Evolutionary conservation across 2,797 vertebrate genomes (phyloP), one percentile per base, ranked within the genome.

Genomic region (Peromyscus aztecus): DNA sequence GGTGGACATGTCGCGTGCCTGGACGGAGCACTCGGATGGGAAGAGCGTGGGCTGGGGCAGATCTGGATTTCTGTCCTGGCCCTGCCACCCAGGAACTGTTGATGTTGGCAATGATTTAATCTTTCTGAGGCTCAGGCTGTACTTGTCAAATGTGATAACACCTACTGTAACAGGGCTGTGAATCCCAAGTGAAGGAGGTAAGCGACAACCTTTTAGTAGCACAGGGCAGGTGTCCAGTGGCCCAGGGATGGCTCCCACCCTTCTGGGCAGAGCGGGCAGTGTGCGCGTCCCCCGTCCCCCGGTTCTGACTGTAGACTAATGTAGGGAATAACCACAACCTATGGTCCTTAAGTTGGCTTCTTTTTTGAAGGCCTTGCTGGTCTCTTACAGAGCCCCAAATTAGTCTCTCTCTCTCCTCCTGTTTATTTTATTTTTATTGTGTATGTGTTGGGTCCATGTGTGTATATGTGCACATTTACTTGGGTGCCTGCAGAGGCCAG

Each of bases 1-100:
- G 40, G 23, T 9, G 17, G 57, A 49, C 7, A 0, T 4, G 81
- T 83, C 78, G 4, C 2, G 14, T 87, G 95, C 77, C 94, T 88
- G 61, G 88, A 76, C 0, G 0, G 1, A 9, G 93, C 2, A 12
- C 78, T 37, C 55, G 46, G 84, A 63, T 85, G 90, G 91, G 92
- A 92, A 92, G 90, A 93, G 88, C 2, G 73, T 96, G 90, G 96
- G 95, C 88, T 16, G 29, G 23, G 90, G 94, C 49, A 85, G 94
- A 90, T 71, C 85, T 80, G 95, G 91, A 95, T 97, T 89, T 92
- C 93, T 78, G 65, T 84, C 77, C 84, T 90, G 90, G 93, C 77
- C 90, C 94, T 92, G 94, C 77, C 92, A 86, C 82, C 73, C 49
- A 83, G 92, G 78, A 94, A 75, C 71, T 97, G 92, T 97, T 97